Conservation (phyloP, 1,140 invertebrate genomes). For the Drosophila ironensis region DNA sequence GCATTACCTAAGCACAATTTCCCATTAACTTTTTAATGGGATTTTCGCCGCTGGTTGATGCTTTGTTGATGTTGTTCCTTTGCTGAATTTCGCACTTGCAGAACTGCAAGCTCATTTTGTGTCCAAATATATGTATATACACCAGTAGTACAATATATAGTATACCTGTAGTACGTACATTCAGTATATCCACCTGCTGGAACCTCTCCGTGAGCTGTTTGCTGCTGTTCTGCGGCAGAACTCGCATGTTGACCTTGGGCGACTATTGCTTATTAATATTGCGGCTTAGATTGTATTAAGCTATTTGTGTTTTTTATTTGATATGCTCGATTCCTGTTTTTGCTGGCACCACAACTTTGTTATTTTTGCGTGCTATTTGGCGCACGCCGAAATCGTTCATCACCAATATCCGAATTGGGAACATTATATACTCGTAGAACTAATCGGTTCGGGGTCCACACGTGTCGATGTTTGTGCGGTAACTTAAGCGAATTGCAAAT, state of each 20-base stretch:
- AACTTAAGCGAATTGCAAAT: constrained; percentile 14
- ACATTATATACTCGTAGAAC: constrained; percentile 34
- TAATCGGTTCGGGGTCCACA: constrained; percentile 55
- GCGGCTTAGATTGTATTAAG: constrained; percentile 9
- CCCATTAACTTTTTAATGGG: constrained; percentile 42
- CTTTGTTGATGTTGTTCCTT: constrained; percentile 9
- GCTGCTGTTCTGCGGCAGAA: constrained; percentile 46
- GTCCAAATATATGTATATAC: constrained; percentile 29
- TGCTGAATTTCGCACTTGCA: constrained; percentile 49
- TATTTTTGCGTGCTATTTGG: constrained; percentile 27
- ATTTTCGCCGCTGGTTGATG: constrained; percentile 9
- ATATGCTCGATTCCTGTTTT: constrained; percentile 49
- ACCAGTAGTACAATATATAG: background rate
- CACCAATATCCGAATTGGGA: constrained; percentile 17
- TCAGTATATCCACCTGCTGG: background rate
- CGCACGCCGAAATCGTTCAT: constrained; percentile 35
- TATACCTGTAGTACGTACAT: no score
- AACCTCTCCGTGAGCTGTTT: constrained; percentile 7
- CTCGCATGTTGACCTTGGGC: constrained; percentile 59
- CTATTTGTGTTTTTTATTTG: constrained; percentile 25
- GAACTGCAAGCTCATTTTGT: constrained; percentile 38
- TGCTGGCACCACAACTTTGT: constrained; percentile 6
- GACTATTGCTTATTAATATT: constrained; percentile 74
- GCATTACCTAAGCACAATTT: constrained; percentile 40
- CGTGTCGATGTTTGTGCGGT: constrained; percentile 40